Conservation (phyloP, 2,888 invertebrate genomes). For the Sinhomidia bicolor region DNA sequence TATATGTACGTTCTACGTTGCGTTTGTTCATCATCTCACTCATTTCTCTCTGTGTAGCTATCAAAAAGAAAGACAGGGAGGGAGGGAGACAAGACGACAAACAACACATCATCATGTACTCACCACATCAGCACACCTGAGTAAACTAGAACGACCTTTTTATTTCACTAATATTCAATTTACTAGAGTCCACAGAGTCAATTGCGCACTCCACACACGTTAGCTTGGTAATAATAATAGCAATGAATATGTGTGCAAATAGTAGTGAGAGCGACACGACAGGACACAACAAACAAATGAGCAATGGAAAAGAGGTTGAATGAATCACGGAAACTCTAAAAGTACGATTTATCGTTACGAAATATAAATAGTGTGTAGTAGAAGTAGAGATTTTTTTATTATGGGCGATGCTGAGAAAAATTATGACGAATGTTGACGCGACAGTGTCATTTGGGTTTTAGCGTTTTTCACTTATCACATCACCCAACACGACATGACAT, state of each 20-base stretch:
- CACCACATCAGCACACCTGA: slow-evolving; percentile 19
- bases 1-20: neutral
- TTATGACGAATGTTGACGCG: neutral
- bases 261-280: neutral
- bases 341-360: neutral
- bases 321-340: slow-evolving; percentile 23
- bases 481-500: neutral
- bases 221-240: neutral
- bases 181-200: neutral
- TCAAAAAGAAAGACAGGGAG: neutral
- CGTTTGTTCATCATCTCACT: neutral
- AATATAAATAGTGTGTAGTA: neutral
- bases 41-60: too few relatives aligned
- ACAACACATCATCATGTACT: neutral
- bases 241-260: neutral
- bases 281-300: neutral
- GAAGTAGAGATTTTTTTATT: neutral
- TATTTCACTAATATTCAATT: slow-evolving; percentile 39
- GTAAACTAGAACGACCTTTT: slow-evolving; percentile 36
- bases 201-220: neutral
- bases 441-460: neutral
- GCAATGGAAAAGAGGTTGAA: slow-evolving; percentile 9
- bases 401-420: neutral
- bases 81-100: neutral
- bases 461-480: neutral